Evolutionary conservation across 2,113 vertebrate genomes (phyloP).

Genomic region (Dasyprocta punctata): DNA sequence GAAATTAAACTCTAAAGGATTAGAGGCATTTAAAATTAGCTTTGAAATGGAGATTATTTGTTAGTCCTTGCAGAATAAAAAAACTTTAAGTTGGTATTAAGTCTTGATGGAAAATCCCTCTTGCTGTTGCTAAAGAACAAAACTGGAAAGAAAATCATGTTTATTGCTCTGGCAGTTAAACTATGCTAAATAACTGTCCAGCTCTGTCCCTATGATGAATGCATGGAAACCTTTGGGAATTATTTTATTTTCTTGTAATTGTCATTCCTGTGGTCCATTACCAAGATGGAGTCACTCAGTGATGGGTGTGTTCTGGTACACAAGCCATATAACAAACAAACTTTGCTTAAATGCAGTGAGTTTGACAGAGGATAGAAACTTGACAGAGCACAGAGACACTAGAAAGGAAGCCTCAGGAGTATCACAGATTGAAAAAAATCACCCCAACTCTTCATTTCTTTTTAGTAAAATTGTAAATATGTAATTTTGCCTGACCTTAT

Average conservation of each 20-base stretch:
- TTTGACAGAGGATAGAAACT: not conserved
- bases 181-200: not conserved
- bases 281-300: not conserved
- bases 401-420: not conserved
- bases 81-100: not conserved
- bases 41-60: not conserved
- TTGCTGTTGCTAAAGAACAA: not conserved
- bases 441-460: not conserved
- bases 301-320: not conserved
- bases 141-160: not conserved
- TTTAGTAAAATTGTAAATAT: not conserved
- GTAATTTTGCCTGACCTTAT: not conserved
- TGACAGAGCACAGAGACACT: not conserved
- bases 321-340: not conserved
- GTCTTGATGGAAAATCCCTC: constrained; percentile 28
- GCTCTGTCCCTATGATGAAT: not conserved
- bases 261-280: not conserved
- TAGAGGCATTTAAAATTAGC: constrained; percentile 31
- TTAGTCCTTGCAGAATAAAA: constrained; percentile 1
- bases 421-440: not conserved
- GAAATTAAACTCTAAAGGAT: not conserved
- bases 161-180: not conserved
- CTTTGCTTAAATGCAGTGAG: not conserved
- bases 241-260: not conserved
- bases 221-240: not conserved